Base-by-base conservation (phyloP, 2,888 invertebrate species). In the Hemithea aestivaria region DNA sequence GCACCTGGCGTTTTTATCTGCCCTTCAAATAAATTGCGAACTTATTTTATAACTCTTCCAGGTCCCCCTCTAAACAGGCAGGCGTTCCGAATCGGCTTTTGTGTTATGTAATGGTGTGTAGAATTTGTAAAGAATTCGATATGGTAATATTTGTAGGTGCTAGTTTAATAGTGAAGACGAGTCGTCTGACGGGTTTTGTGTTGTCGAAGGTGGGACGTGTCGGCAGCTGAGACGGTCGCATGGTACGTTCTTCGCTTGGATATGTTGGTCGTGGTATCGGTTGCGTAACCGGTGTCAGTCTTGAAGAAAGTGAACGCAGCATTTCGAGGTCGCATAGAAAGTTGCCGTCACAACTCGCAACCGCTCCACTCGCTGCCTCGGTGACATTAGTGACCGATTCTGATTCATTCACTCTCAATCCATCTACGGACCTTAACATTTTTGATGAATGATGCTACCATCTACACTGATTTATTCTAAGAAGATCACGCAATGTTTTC, bases 291-390 rank as follows among this genome's bases (percentile, higher is more conserved):
- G 76, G 80, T 77, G 83, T 75, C 62, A 70, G 73, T 73, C 63
- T 73, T 72, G 80, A 84, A 73, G 85, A 87, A 87, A 87, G 87
- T 87, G 85, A 87, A 85, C 73, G 83, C 81, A 79, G 81, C 76
- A 80, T 73, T 87, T 84, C 76, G 85, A 87, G 87, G 87, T 85
- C 85, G 70, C 75, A 69, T 84, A 85, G 85, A 87, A 87, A 87
- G 87, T 87, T 79, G 73, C 73, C 68, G 67, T 51, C 66, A 63
- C 63, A 54, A 63, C 56, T 51, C 66, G 64, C 63, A 54, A 63
- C 56, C 63, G 63, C 65, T 66, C 63, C 58, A 57, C 56, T 56
- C 61, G 53, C 52, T 60, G 58, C 59, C 61, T 52, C 50, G 57
- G 55, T 26, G 21, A 41, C 52, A 57, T 62, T 56, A 58, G 42